Evolutionary conservation across 2,113 vertebrate species (phyloP), one percentile per base, ranked within the genome.

Genomic region (Puntigrus tetrazona): DNA sequence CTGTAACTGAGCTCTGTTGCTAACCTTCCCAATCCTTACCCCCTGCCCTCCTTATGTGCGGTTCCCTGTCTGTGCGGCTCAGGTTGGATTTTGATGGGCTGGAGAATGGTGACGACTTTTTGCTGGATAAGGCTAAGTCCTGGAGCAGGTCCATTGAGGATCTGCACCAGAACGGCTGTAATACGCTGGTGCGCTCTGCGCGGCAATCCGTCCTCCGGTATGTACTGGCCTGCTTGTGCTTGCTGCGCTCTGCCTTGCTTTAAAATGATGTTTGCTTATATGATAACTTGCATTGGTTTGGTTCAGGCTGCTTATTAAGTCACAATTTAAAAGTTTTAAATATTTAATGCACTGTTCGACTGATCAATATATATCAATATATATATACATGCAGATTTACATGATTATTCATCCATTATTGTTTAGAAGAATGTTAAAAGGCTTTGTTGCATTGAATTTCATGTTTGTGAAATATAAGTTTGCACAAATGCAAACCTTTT

Each of bases 131-230:
- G 92, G 88, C 95, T 89, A 96, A 95, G 87, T 93, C 95, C 92
- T 99, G 97, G 97, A 98, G 96, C 94, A 96, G 97, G 94, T 99
- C 97, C 88, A 98, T 98, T 67, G 97, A 98, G 95, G 97, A 98
- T 95, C 95, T 99, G 96, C 97, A 98, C 93, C 96, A 95, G 85
- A 94, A 92, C 78, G 92, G 93, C 90, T 93, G 95, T 96, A 97
- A 96, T 94, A 96, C 95, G 47, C 95, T 98, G 90, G 96, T 96
- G 93, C 97, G 96, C 95, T 96, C 97, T 52, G 96, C 96, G 78
- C 97, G 96, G 92, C 97, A 97, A 93, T 97, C 96, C 82, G 96
- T 96, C 90, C 95, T 97, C 91, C 97, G 97, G 97, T 99, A 98
- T 78, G 97, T 97, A 94, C 92, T 65, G 81, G 61, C 65, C 85